These are phyloP conservation scores for Lepisosteus oculatus DNA, from an alignment of 2,113 vertebrate species.

Conservation along the genomic window DNA sequence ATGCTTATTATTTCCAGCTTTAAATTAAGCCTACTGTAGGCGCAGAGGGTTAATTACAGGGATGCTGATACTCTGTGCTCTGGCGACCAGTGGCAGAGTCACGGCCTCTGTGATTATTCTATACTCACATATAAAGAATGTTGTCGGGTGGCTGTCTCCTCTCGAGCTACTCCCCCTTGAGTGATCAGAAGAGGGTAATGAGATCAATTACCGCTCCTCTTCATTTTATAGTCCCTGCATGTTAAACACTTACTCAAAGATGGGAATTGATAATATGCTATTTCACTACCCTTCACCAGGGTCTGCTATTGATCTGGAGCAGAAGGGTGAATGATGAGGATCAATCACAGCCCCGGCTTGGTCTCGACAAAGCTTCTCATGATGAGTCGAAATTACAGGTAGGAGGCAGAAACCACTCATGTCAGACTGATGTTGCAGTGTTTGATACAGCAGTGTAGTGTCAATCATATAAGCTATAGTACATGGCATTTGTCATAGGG, in stretches of 20 bases:
- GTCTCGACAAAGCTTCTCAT: constrained; percentile 9
- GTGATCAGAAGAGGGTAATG: constrained; percentile 46
- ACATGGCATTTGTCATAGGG: too few relatives aligned
- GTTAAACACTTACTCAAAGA: constrained; percentile 52
- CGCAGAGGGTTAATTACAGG: constrained; percentile 64
- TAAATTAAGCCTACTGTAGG: constrained; percentile 53
- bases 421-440: neutral
- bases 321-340: constrained; percentile 5
- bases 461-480: too few relatives aligned
- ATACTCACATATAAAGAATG: constrained; percentile 38
- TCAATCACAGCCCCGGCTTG: constrained; percentile 17
- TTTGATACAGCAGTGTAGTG: too few relatives aligned
- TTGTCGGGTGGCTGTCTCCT: constrained; percentile 48
- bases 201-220: constrained; percentile 64
- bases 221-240: constrained; percentile 47
- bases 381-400: constrained; percentile 2
- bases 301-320: neutral
- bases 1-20: constrained; percentile 67
- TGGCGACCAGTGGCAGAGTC: constrained; percentile 42
- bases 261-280: constrained; percentile 7
- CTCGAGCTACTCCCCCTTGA: constrained; percentile 55
- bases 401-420: constrained; percentile 1
- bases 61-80: constrained; percentile 57
- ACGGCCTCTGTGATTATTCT: constrained; percentile 58
- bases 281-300: constrained; percentile 20